Base-by-base conservation (phyloP, 2,888 invertebrate genomes). In the Spisula solida region DNA sequence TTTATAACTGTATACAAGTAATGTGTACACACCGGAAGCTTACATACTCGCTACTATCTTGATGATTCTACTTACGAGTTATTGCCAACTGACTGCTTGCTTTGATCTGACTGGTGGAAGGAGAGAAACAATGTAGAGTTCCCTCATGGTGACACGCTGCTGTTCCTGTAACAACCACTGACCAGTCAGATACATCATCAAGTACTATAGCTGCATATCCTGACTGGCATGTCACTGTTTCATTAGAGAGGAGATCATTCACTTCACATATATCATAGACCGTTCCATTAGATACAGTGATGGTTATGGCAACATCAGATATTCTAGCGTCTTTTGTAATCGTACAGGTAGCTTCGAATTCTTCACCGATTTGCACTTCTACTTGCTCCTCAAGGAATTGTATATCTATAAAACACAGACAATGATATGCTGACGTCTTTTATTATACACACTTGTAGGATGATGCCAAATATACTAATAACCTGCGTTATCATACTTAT, bases 141-240 rank as follows among this genome's bases (percentile, higher is more conserved):
- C 75, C 75, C 31, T 75, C 75, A 75, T 34, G 34, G 8, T 75
- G 31, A 75, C 75, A 75, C 12, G 29, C 75, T 34, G 31, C 75
- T 34, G 34, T 75, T 31, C 25, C 75, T 51, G 25, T 18, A 29
- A 80, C 48, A n/a, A 47, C 25, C 12, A 80, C n/a, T 2, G 51
- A 56, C 66, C 51, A 31, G 41, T 66, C 66, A 25, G 10, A 12
- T 41, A 2, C 16, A 18, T 34, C 75, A 0, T 75, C 70, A 0
- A 25, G 31, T 75, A 75, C 75, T 8, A 25, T 34, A 16, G 31
- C 75, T 18, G 12, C 18, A 75, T 18, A 75, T 16, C 75, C 75
- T 0, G 0, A 2, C 25, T 75, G 75, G 6, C 25, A 66, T 25
- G 60, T 66, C 6, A n/a, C 60, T 31, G 75, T 75, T 2, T 5